phyloP scores from a whole-genome alignment of 2,888 invertebrate genomes.

The Noctua pronuba region DNA sequence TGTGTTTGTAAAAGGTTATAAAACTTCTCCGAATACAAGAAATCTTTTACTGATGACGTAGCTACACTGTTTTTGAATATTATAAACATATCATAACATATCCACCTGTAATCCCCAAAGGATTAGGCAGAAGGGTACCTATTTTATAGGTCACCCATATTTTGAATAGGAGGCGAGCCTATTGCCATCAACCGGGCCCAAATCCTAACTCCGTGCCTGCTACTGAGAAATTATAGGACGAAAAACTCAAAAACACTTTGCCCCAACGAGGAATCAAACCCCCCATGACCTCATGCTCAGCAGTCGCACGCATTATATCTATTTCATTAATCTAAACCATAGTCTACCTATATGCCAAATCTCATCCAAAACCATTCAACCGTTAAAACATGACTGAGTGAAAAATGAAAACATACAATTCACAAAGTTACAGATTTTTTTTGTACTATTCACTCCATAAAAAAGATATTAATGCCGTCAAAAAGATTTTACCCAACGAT shows the following conservation, averaged over 20 bases:
- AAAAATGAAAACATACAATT: not conserved
- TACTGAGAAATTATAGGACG: not conserved
- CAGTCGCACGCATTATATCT: not conserved
- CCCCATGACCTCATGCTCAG: not conserved
- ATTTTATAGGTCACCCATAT: too few species aligned
- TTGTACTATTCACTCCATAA: constrained; percentile 20
- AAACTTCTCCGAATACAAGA: not conserved
- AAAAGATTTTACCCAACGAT: constrained; percentile 28
- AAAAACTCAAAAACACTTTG: not conserved
- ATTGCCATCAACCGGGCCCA: not conserved
- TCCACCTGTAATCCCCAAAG: too few species aligned
- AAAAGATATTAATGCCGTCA: constrained; percentile 23
- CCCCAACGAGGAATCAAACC: not conserved
- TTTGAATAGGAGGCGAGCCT: too few species aligned
- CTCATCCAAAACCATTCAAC: not conserved
- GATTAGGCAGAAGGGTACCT: too few species aligned
- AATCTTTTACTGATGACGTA: not conserved
- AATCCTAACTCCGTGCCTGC: not conserved
- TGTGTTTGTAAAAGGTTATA: not conserved
- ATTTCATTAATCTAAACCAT: not conserved
- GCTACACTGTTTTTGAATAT: not conserved
- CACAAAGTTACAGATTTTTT: not conserved
- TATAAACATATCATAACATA: not conserved
- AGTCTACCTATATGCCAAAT: not conserved
- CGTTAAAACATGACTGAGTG: not conserved